Conservation (phyloP, 2,113 vertebrate species). For the Axis porcinus region DNA sequence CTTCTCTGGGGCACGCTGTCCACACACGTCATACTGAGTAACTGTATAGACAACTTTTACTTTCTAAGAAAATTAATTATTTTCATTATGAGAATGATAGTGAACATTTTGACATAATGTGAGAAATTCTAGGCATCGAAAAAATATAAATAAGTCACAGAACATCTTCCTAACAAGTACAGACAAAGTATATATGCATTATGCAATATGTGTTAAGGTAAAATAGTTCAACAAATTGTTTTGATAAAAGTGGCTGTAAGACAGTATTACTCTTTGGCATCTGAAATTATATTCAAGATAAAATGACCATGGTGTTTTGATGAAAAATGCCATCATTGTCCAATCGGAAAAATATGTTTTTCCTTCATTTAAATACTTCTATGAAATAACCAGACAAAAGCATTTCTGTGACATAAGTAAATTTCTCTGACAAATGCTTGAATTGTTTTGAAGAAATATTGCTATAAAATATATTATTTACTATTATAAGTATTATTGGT, state of each 20-base stretch:
- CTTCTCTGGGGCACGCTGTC: fast-evolving
- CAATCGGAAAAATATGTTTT: background rate
- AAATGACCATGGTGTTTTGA: background rate
- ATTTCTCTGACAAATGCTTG: background rate
- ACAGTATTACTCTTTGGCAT: background rate
- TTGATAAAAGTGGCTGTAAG: background rate
- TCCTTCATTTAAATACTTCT: background rate
- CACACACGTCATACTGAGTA: fast-evolving
- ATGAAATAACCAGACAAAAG: background rate
- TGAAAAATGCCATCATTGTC: background rate
- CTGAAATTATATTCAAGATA: background rate
- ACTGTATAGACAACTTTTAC: background rate
- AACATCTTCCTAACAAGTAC: background rate
- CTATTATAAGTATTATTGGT: background rate
- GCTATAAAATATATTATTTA: background rate
- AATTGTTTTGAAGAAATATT: background rate
- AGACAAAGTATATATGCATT: background rate
- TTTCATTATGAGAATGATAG: background rate
- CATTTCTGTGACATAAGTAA: background rate
- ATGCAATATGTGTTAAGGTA: background rate
- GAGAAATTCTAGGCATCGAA: background rate
- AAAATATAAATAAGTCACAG: background rate
- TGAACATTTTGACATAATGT: background rate
- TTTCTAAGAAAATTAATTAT: background rate
- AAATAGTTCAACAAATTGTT: background rate